Evolutionary conservation across 1,140 invertebrate genomes (phyloP), one percentile per base, ranked within the genome.

Genomic region (Ostrea edulis): DNA sequence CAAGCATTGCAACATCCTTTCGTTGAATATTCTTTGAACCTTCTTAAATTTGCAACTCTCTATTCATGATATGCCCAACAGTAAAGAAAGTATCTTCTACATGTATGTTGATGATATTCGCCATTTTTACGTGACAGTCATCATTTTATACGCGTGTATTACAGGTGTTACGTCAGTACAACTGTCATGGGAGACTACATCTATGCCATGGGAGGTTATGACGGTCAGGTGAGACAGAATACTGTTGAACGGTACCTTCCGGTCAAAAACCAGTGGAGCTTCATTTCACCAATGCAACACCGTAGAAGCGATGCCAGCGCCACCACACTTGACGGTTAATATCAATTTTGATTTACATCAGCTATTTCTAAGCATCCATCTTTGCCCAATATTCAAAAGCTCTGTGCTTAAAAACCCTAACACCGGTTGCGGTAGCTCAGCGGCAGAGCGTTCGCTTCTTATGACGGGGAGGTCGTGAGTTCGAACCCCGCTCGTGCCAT

Each of bases 281-380:
- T 95, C 3, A 93, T 96, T 29, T 81, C 93, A 25, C 91, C 92
- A 4, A 94, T 96, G 86, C 96, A 96, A 89, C 91, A 92, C 22
- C 91, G 91, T 35, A 95, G 98, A 68, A 98, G 97, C 35, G 97
- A 98, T 93, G 97, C 97, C 0, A 97, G 97, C 85, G 96, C 96
- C 0, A 96, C 96, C 0, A 94, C 95, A 0, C 89, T 96, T 0
- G 95, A 96, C 35, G 95, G 96, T 96, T 86, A 83, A 8, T 25
- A 25, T 29, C 8, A 71, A 62, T n/a, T 2, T 44, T 5, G 5
- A 44, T 44, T 44, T 44, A 44, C 35, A 44, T 44, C 35, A 44
- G 5, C 35, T 44, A 5, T 44, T 44, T 44, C 35, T 44, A 1
- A 44, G 35, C 35, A 44, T 44, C 35, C 5, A 44, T 44, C 35